Evolutionary conservation across 2,888 invertebrate species (phyloP).

Genomic region (Latrodectus elegans): DNA sequence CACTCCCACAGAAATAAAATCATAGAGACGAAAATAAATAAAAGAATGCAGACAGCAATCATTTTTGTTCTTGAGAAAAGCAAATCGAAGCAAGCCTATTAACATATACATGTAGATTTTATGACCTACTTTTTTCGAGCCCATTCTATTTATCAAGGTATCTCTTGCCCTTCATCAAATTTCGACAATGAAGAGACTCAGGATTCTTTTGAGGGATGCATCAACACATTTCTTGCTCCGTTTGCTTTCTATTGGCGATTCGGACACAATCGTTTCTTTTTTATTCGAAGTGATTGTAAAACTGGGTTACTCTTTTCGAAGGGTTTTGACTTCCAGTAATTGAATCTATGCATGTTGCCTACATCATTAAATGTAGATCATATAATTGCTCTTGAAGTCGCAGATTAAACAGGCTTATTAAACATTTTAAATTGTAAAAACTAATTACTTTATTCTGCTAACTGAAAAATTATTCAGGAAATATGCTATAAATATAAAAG

Average conservation of each 20-base stretch:
- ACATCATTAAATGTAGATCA: no score
- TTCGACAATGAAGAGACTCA: not conserved
- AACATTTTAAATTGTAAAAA: no score
- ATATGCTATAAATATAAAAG: no score
- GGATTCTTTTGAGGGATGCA: not conserved
- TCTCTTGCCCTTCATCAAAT: not conserved
- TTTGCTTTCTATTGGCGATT: not conserved
- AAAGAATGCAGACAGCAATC: no score
- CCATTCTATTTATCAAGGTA: not conserved
- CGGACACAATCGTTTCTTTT: conserved; percentile 1
- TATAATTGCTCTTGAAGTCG: no score
- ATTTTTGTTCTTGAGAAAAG: not conserved
- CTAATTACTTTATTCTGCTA: no score
- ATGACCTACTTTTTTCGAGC: conserved; percentile 23
- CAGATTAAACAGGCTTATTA: no score
- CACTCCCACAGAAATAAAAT: no score
- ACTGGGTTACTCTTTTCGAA: not conserved
- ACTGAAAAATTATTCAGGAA: no score
- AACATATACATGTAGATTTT: not conserved
- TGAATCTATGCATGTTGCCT: no score
- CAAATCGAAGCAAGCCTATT: not conserved
- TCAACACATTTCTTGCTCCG: not conserved
- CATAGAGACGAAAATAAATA: no score
- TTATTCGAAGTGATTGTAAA: not conserved
- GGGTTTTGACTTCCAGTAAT: no score